Base-by-base conservation (phyloP, 2,113 vertebrate species). In the Corynorhinus townsendii region DNA sequence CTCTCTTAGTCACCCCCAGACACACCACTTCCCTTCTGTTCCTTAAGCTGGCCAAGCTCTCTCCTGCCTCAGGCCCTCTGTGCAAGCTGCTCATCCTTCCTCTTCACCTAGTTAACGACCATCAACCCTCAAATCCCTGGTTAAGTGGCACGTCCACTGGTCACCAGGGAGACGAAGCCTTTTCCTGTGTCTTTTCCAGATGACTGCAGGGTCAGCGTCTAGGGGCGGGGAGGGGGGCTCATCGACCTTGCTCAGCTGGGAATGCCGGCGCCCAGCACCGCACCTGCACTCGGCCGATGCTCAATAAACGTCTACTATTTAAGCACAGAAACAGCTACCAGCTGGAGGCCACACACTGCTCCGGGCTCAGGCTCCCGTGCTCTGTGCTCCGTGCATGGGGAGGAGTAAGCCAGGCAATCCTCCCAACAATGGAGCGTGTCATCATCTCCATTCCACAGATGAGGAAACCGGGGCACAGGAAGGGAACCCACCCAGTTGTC, bases 21-120 rank as follows among this genome's bases (percentile, higher is more conserved):
- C 14, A 71, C 80, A 62, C 15, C 0, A 1, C 68, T 26, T 56
- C 87, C 91, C 85, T 96, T 94, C 92, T 95, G 75, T 56, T 75
- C 85, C 71, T 26, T 11, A 52, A 72, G 64, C n/a, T 1, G 28
- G 76, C 66, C 91, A 72, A 86, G 40, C 62, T 64, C 72, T 77
- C 30, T 86, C 26, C 69, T 79, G 89, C 86, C 86, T 87, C 86
- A 11, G 75, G 90, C 54, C 49, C 19, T 56, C 26, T 12, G n/a
- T 11, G 30, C 94, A 96, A 89, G 83, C 33, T 79, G 83, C 24
- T 15, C 68, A 43, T 3, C 56, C 75, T 76, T 73, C 81, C 72
- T 72, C 52, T 52, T 94, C 69, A 64, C 93, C 86, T 87, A 43
- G 30, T 75, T 90, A 47, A 33, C 2, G 4, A 75, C 35, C 22